phyloP scores from a whole-genome alignment of 2,113 vertebrate genomes.

The Monopterus albus region DNA sequence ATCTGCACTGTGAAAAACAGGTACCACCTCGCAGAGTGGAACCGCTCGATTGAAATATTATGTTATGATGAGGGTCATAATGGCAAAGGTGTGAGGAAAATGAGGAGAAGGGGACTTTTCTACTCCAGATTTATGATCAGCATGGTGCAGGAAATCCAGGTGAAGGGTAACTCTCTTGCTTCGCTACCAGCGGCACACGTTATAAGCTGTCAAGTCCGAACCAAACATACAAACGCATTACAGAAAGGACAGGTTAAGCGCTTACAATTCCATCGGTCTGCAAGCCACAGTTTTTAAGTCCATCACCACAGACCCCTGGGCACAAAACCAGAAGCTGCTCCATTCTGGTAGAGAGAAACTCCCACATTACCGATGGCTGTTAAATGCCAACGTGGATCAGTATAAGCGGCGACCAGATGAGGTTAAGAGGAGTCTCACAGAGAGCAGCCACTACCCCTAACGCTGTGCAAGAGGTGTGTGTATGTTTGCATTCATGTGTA shows the following conservation, averaged over 20 bases:
- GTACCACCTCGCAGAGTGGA: slow-evolving; percentile 31
- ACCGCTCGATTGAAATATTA: slow-evolving; percentile 38
- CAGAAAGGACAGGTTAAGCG: slow-evolving; percentile 38
- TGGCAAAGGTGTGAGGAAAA: slow-evolving; percentile 17
- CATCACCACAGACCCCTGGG: slow-evolving; percentile 48
- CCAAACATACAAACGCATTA: slow-evolving; percentile 41
- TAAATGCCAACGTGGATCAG: slow-evolving; percentile 64
- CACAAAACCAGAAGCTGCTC: slow-evolving; percentile 44
- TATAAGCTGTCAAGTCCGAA: slow-evolving; percentile 42
- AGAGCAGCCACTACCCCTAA: slow-evolving; percentile 27
- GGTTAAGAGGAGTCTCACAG: slow-evolving; percentile 42
- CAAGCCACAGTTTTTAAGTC: slow-evolving; percentile 52
- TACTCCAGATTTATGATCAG: slow-evolving; percentile 49
- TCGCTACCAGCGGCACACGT: slow-evolving; percentile 23
- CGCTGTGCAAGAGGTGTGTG: slow-evolving; percentile 69
- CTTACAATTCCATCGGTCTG: slow-evolving; percentile 65
- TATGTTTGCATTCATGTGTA: slow-evolving; percentile 58
- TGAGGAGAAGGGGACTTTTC: neutral
- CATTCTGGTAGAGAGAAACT: slow-evolving; percentile 43
- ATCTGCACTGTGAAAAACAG: slow-evolving; percentile 17
- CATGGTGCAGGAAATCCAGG: slow-evolving; percentile 46
- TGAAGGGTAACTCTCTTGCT: slow-evolving; percentile 46
- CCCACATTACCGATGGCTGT: slow-evolving; percentile 61
- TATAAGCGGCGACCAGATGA: slow-evolving; percentile 44
- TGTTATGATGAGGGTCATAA: slow-evolving; percentile 12